Evolutionary conservation across 1,140 invertebrate species (phyloP).

Genomic region (Eumeta japonica): DNA sequence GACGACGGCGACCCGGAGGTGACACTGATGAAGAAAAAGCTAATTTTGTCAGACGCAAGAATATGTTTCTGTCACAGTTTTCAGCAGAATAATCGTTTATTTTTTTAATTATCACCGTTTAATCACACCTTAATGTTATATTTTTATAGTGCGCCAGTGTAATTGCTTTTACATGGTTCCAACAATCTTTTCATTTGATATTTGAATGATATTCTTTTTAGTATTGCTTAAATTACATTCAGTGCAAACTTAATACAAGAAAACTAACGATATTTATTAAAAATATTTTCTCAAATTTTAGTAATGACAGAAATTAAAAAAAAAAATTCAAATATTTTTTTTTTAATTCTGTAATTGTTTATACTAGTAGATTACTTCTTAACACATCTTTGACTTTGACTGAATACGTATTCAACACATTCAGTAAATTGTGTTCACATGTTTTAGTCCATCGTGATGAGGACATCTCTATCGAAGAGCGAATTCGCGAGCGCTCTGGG

Average conservation of each 20-base stretch:
- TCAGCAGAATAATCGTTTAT: too few relatives aligned
- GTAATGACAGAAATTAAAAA: background rate
- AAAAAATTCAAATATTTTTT: conserved; percentile 2
- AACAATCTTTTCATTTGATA: too few relatives aligned
- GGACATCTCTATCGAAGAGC: conserved; percentile 87
- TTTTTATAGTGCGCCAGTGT: too few relatives aligned
- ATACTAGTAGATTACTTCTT: background rate
- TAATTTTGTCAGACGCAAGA: background rate
- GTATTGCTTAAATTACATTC: too few relatives aligned
- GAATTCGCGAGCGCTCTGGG: conserved; percentile 97
- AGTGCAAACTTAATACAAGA: too few relatives aligned
- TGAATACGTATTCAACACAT: conserved; percentile 2
- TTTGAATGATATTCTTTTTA: too few relatives aligned
- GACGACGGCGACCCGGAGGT: conserved; percentile 81
- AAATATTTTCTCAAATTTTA: conserved; percentile 5
- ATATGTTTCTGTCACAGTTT: background rate
- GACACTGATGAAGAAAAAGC: conserved; percentile 41
- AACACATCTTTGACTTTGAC: background rate
- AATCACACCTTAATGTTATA: too few relatives aligned
- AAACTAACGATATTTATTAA: too few relatives aligned
- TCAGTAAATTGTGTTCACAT: conserved; percentile 7
- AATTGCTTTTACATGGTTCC: too few relatives aligned
- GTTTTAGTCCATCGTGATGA: conserved; percentile 77
- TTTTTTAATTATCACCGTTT: too few relatives aligned
- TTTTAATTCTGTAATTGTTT: conserved; percentile 1